phyloP scores from a whole-genome alignment of 53 echinoderm and acorn worm genomes.

The Antedon mediterranea region DNA sequence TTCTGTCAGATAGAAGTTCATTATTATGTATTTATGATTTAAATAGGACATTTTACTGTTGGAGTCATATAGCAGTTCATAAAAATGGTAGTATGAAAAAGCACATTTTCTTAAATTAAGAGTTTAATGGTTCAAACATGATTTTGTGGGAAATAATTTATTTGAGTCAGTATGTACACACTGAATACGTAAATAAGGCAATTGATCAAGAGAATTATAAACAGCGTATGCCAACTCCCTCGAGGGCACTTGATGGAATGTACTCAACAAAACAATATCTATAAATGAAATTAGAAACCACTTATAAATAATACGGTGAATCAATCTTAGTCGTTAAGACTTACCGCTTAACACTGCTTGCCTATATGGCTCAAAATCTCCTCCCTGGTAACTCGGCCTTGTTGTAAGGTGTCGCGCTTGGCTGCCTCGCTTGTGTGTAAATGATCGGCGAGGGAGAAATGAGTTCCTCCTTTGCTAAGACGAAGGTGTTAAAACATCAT shows the following conservation, averaged over 20 bases:
- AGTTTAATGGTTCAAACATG: neutral
- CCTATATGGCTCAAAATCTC: slow-evolving; percentile 1
- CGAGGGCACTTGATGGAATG: neutral
- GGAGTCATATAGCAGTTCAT: no score
- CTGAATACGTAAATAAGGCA: neutral
- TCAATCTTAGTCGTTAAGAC: neutral
- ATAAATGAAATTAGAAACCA: slow-evolving; percentile 1
- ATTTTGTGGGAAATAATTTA: neutral
- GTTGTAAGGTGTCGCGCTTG: neutral
- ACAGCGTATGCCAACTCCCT: neutral
- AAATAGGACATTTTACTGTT: no score
- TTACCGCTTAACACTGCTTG: slow-evolving; percentile 1
- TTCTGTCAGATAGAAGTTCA: no score
- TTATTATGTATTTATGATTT: no score
- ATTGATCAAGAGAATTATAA: neutral
- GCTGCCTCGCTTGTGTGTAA: neutral
- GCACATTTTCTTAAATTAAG: neutral
- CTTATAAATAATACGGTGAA: neutral
- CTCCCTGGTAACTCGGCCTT: neutral
- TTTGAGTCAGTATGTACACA: neutral
- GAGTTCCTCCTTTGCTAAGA: neutral
- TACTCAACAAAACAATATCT: slow-evolving; percentile 1
- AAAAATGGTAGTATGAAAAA: neutral
- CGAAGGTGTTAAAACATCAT: slow-evolving; percentile 1
- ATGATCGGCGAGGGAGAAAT: neutral